A percentile compares a stretch with the other conserved stretches of the same genome.
Evolutionary conservation across 2,113 vertebrate species (phyloP).

Genomic region (Trichomycterus rosablanca): DNA sequence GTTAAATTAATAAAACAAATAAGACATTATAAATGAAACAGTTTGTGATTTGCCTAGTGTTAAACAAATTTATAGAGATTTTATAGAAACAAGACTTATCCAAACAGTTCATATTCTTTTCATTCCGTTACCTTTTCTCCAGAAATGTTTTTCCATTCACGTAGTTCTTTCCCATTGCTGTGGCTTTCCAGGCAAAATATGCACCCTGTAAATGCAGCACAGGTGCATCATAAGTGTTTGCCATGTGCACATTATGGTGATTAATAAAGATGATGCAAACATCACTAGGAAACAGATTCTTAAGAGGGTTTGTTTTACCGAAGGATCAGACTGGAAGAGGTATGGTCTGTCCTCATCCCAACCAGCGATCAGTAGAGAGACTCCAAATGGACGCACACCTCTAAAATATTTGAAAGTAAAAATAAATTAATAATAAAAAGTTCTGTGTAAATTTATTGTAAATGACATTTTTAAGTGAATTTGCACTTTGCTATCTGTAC

Average conservation of each 20-base stretch:
- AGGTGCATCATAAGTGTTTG: neutral
- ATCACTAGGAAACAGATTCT: neutral
- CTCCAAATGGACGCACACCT: constrained; percentile 94
- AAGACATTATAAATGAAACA: no score
- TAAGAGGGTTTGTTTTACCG: constrained; percentile 63
- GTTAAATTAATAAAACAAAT: no score
- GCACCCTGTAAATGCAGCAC: constrained; percentile 75
- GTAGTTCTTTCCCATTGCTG: constrained; percentile 98
- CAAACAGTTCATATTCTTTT: no score
- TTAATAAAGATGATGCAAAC: neutral
- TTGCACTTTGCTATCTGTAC: no score
- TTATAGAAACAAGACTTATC: no score
- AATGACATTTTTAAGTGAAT: no score
- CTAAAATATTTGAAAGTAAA: constrained; percentile 53
- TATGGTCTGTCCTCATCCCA: constrained; percentile 96
- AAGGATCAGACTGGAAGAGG: constrained; percentile 97
- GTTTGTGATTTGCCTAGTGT: no score
- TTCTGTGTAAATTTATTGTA: no score
- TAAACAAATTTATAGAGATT: no score
- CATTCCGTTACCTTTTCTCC: constrained; percentile 97
- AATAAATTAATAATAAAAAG: neutral
- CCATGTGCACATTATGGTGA: no score
- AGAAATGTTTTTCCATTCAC: constrained; percentile 98
- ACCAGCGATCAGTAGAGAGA: constrained; percentile 94
- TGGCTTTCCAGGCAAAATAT: constrained; percentile 99